Base-by-base conservation (phyloP, 2,888 invertebrate species). In the Drosophila picticornis region DNA sequence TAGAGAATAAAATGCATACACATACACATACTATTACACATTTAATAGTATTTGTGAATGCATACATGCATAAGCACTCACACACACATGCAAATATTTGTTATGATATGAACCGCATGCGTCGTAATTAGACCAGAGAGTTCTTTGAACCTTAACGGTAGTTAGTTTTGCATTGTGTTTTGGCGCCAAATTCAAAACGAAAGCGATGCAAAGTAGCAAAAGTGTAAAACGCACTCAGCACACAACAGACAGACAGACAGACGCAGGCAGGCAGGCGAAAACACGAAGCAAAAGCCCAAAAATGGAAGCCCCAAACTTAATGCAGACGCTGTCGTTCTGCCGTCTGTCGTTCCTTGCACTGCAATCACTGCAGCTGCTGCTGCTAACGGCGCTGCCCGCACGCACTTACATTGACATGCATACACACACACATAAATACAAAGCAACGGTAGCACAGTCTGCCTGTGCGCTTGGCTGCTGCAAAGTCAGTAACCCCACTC, bases 401-500 rank as follows among this genome's bases (percentile, higher is more conserved):
- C 81, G 80, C 79, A 77, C 62, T 77, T 76, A 72, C 72, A 76
- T 72, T 78, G 74, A 72, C 53, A 65, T 40, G 43, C 57, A 51
- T 58, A 43, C 48, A 16, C 1, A 25, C n/a, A 40, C 50, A 40
- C 34, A 53, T 36, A 60, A 22, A n/a, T 61, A 43, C 38, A 59
- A 60, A 75, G 78, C 75, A 78, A 78, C 79, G 79, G 79, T 75
- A 79, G 66, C 77, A 22, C 43, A 71, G 58, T 71, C 64, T 63
- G 81, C 40, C 78, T 48, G 34, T 55, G 72, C 66, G 72, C 75
- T 66, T 57, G 89, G 87, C 89, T 88, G 90, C 84, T 84, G 90
- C 71, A 90, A 90, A 90, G 88, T 88, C 88, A 88, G 90, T 88
- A 88, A 88, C 88, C 88, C 88, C 88, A 88, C 89, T 88, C 88